phyloP scores from a whole-genome alignment of 2,113 vertebrate species.

The Dicentrarchus labrax region DNA sequence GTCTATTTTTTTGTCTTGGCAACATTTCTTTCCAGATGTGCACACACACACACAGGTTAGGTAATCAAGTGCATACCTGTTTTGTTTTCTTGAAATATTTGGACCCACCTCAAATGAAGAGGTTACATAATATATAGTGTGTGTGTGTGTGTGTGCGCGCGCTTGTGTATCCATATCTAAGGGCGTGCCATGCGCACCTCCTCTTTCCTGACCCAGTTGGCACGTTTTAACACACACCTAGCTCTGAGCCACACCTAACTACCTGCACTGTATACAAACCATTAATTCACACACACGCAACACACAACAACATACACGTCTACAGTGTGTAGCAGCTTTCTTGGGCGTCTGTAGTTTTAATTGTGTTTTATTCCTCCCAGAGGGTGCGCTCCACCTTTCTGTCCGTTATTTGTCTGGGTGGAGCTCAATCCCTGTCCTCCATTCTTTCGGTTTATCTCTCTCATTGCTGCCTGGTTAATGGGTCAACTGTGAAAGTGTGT shows the following conservation, averaged over 20 bases:
- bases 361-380: conserved; percentile 51
- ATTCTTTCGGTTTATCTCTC: conserved; percentile 48
- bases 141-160: not conserved
- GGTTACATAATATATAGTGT: conserved; percentile 7
- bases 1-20: conserved; percentile 20
- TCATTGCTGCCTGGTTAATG: conserved; percentile 36
- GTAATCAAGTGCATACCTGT: conserved; percentile 3
- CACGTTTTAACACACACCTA: conserved; percentile 29
- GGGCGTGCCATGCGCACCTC: conserved; percentile 42
- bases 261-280: conserved; percentile 26
- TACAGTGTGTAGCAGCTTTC: not conserved
- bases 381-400: conserved; percentile 39
- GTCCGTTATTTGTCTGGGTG: conserved; percentile 46
- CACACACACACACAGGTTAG: not conserved
- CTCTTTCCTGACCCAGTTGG: conserved; percentile 74
- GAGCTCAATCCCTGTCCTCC: conserved; percentile 38
- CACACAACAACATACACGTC: not conserved
- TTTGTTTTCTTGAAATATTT: not conserved
- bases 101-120: not conserved
- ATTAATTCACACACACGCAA: conserved; percentile 27
- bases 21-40: conserved; percentile 11
- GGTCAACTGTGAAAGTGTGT: conserved; percentile 38
- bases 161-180: not conserved
- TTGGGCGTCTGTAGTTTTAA: not conserved
- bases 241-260: conserved; percentile 34